Base-by-base conservation (phyloP, 2,888 invertebrate species). In the Bugula neritina region DNA sequence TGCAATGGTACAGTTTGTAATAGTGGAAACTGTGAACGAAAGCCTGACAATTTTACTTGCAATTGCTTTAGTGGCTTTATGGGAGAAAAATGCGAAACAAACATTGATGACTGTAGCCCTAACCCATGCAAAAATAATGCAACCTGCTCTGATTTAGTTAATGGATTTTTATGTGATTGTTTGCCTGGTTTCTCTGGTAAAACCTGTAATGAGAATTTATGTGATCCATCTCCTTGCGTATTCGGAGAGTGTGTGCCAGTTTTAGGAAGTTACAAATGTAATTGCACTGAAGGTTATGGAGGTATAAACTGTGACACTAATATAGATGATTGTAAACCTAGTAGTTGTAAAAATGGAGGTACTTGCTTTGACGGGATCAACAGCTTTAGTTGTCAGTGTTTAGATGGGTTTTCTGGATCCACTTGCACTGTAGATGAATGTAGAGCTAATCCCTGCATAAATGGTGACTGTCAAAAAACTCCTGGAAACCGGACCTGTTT, bases 81-180 rank as follows among this genome's bases (percentile, higher is more conserved):
- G 3, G 69, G 69, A 31, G 34, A 17, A 2, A 69, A 5, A 17
- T 69, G 69, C 27, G 69, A 69, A 5, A 25, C 3, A n/a, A 35
- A 69, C 69, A 29, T 69, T 27, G 69, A 69, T n/a, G 29, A 31
- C 35, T 69, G 69, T n/a, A 69, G 25, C n/a, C n/a, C 35, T 5
- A n/a, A 34, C 17, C 69, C 69, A 2, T 69, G 69, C 34, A 29
- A 5, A n/a, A 31, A 69, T n/a, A 35, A 35, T n/a, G 35, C 5
- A 10, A 31, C 35, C n/a, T 69, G 69, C 34, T n/a, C 17, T 5
- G 34, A 23, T 10, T 25, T 21, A 27, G 29, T 69, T 29, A 35
- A 35, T 69, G 69, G 69, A 13, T 69, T n/a, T 25, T 29, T 10
- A 10, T 69, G 69, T n/a, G 5, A n/a, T 10, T 69, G 69, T 25